Conservation (phyloP, 1,140 invertebrate genomes). For the Littorina saxatilis region DNA sequence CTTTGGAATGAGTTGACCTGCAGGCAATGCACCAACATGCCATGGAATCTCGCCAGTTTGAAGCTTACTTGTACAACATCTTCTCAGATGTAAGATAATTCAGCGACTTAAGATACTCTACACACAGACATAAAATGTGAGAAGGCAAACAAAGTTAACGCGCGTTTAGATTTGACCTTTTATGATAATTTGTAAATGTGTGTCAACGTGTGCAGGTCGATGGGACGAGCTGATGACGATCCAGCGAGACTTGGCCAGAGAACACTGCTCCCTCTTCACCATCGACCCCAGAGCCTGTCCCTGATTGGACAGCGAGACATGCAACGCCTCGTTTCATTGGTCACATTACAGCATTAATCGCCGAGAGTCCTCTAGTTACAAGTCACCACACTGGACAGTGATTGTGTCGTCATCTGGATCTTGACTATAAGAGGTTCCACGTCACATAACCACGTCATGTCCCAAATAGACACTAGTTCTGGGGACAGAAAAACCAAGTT, state of each 20-base stretch:
- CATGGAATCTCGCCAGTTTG: background rate
- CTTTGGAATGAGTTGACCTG: too few species aligned
- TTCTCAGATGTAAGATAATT: too few species aligned
- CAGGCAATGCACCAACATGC: background rate
- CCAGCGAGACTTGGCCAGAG: constrained; percentile 37
- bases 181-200: background rate
- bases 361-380: background rate
- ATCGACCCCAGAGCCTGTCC: constrained; percentile 47
- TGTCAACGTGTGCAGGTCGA: constrained; percentile 16
- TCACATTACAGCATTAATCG: background rate
- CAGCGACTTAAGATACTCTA: too few species aligned
- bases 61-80: background rate
- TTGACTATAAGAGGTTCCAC: background rate
- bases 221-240: constrained; percentile 28
- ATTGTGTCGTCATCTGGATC: background rate
- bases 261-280: constrained; percentile 45
- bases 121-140: too few species aligned
- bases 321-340: background rate
- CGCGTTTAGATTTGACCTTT: background rate
- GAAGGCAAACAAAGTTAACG: too few species aligned
- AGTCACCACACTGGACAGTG: background rate
- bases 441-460: background rate
- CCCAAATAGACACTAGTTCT: background rate
- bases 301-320: background rate
- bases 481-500: background rate